Evolutionary conservation across 2,797 vertebrate species (phyloP), one percentile per base, ranked within the genome.

Genomic region (Melanotaenia boesemani): DNA sequence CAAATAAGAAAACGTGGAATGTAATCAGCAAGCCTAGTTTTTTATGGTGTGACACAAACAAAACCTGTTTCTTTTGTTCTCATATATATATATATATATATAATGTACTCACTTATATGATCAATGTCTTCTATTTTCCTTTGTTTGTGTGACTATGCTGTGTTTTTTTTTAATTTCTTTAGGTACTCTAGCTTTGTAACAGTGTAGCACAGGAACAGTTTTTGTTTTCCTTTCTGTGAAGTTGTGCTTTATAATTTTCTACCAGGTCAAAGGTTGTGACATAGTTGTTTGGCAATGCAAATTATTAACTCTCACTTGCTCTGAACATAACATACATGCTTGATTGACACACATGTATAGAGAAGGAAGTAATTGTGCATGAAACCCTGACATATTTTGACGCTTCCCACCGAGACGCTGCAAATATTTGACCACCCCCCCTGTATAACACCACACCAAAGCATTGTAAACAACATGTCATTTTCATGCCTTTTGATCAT

Each of bases 401-500:
- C 13, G 63, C 76, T 81, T 74, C 63, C 70, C 79, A 48, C 41
- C 59, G 34, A 44, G 12, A 70, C 12, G 63, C 80, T 79, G 68
- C 83, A 77, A 81, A 88, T 86, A 89, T 87, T 76, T 86, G 88
- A 61, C 80, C 72, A 52, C 70, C 65, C 52, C 59, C 59, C n/a
- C 64, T 34, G 37, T 34, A 75, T 63, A 67, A 63, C 71, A 62
- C 60, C 57, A 34, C 10, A 56, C 79, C 80, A 83, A 69, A 80
- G 74, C 75, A 30, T 13, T 72, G 83, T 84, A 90, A 87, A 89
- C 86, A 89, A 85, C 81, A 77, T 79, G 87, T 85, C 87, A 85
- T 87, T 87, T 84, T 85, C 72, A 85, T 67, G 87, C 72, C 77
- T 74, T 91, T 93, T 89, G 87, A 91, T 91, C 86, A 79, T 22